phyloP scores from a whole-genome alignment of 2,797 vertebrate species.

The Manis javanica region DNA sequence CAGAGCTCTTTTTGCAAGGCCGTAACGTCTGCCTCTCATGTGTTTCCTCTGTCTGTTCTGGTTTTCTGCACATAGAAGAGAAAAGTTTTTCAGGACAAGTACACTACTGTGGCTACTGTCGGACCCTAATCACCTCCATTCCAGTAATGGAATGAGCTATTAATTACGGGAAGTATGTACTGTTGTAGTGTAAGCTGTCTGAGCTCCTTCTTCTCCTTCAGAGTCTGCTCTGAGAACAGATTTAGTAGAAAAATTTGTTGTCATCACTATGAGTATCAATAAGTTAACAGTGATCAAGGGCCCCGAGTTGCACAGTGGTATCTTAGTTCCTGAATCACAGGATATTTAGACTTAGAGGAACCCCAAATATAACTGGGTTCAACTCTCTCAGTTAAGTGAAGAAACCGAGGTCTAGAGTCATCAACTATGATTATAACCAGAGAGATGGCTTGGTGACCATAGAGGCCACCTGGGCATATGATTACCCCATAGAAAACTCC shows the following conservation, averaged over 20 bases:
- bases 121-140: not conserved
- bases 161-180: not conserved
- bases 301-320: not conserved
- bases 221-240: not conserved
- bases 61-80: not conserved
- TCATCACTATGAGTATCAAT: not conserved
- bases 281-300: not conserved
- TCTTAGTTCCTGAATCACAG: not conserved
- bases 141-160: not conserved
- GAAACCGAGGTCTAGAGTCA: constrained; percentile 29
- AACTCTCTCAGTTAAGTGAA: not conserved
- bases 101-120: not conserved
- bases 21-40: not conserved
- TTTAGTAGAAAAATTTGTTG: constrained; percentile 32
- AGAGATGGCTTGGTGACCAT: not conserved
- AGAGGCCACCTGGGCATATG: not conserved
- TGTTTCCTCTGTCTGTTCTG: not conserved
- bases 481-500: not conserved
- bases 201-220: not conserved
- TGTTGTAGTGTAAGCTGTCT: not conserved
- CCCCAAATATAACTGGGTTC: not conserved
- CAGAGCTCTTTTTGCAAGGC: not conserved
- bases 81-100: not conserved
- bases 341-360: constrained; percentile 29
- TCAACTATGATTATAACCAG: not conserved